Evolutionary conservation across 1,140 invertebrate genomes (phyloP), one percentile per base, ranked within the genome.

Genomic region (Bradynema listronoti): DNA sequence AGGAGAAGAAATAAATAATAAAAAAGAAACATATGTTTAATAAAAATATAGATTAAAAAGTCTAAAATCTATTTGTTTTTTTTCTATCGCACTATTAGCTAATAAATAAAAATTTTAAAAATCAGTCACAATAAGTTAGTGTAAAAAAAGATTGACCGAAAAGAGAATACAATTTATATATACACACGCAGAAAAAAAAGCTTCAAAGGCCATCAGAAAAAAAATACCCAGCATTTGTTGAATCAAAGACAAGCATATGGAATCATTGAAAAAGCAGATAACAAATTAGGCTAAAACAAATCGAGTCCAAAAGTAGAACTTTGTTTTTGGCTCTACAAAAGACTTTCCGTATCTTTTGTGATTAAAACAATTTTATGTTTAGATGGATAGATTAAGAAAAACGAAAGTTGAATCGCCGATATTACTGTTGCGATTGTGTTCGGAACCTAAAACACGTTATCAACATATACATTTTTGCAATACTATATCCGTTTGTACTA

Each of bases 321-420:
- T 39, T 39, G 11, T 39, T 11, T 39, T 39, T 11, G 36, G 11
- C 19, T 19, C 19, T 39, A 19, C 36, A 39, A 39, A 39, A 50
- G 27, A 50, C 47, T 50, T 5, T 50, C 47, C 9, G 27, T 50
- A n/a, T 50, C 47, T 50, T 50, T 50, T 3, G 47, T 24, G 5
- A 50, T 32, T 3, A 50, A 19, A 25, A 50, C 27, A 19, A 32
- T 50, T 50, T 25, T 50, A 27, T 50, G 34, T 25, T 19, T 50
- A 3, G 47, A 25, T 24, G 74, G 74, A 59, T 78, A 77, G 19
- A 77, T 73, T 24, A 69, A 41, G 45, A 77, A 78, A 4, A 77
- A 57, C 6, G 73, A 75, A 24, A 77, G 57, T 53, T 77, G 74
- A 36, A 77, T 47, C 6, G 67, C 51, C 16, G 68, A 65, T 4